Base-by-base conservation (phyloP, 1,140 invertebrate species). In the Heliconius hewitsoni region DNA sequence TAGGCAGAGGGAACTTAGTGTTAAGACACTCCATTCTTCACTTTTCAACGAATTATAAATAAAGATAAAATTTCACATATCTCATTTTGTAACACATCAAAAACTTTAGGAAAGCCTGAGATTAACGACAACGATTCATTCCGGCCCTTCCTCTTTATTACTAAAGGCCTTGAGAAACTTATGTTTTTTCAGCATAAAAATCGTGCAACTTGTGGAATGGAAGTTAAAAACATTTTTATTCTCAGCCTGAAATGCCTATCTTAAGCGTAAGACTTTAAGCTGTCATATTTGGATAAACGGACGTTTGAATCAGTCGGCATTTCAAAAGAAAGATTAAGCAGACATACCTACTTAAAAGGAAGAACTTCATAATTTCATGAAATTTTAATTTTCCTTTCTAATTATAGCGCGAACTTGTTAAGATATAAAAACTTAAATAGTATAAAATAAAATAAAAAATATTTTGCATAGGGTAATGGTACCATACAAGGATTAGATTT, bases 41-140 rank as follows among this genome's bases (percentile, higher is more conserved):
- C 42, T 16, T 46, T 46, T 16, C 42, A 0, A 2, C 3, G 0
- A 46, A 5, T 37, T 37, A 37, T 37, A 16, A 46, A 16, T 16
- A 46, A 46, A 16, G 3, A 3, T 46, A 16, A 46, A 46, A 46
- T 16, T 46, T 46, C 16, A 23, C 11, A 30, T 57, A 30, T 57
- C 19, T 57, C 55, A 57, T 57, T 57, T 57, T 57, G 6, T 57
- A 57, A 57, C 55, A 57, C 55, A n/a, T 57, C 55, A 57, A 23
- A 57, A 57, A 66, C 37, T 66, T 46, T 42, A 79, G 39, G 73
- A 57, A 79, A 52, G 74, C 37, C 66, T 3, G 39, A 76, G 79
- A 76, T 76, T 19, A 76, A 82, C 78, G 74, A 34, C 77, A 72
- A 77, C 71, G 74, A 73, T 74, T 81, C 4, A 81, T 81, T 66